Conservation (phyloP, 2,888 invertebrate species). For the Drosophila demipolita region DNA sequence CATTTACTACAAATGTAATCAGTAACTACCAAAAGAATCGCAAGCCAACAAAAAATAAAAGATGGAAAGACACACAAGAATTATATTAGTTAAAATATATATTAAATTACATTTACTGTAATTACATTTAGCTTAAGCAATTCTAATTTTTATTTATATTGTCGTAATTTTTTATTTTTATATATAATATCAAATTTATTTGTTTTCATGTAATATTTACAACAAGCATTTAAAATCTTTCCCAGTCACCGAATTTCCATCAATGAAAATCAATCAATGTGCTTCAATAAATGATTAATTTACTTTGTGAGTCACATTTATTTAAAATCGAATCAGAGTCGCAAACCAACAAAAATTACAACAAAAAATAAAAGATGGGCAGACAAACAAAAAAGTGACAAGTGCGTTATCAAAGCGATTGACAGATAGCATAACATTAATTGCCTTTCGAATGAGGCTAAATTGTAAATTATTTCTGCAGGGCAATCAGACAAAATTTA, state of each 20-base stretch:
- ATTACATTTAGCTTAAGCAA: no score
- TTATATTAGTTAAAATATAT: no score
- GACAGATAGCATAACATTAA: slow-evolving; percentile 58
- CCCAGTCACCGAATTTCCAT: neutral
- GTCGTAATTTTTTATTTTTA: neutral
- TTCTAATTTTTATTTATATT: neutral
- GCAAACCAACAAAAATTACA: slow-evolving; percentile 1
- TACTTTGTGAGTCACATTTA: slow-evolving; percentile 44
- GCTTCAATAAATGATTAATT: slow-evolving; percentile 25
- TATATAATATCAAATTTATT: neutral
- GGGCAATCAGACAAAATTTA: slow-evolving; percentile 69
- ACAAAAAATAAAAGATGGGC: neutral
- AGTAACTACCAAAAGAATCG: no score
- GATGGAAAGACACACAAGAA: no score
- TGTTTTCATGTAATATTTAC: neutral
- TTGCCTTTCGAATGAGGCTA: slow-evolving; percentile 67
- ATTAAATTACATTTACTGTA: no score
- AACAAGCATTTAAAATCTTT: neutral
- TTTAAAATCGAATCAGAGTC: slow-evolving; percentile 15
- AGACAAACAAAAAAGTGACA: slow-evolving; percentile 11
- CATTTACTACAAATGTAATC: no score
- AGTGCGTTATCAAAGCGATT: slow-evolving; percentile 62
- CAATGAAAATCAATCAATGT: neutral
- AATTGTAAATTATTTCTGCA: slow-evolving; percentile 70
- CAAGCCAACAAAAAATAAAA: no score